Percentiles rank a stretch among this genome's conserved stretches.
Conservation (phyloP, 2,797 vertebrate species). For the Selene dorsalis region DNA sequence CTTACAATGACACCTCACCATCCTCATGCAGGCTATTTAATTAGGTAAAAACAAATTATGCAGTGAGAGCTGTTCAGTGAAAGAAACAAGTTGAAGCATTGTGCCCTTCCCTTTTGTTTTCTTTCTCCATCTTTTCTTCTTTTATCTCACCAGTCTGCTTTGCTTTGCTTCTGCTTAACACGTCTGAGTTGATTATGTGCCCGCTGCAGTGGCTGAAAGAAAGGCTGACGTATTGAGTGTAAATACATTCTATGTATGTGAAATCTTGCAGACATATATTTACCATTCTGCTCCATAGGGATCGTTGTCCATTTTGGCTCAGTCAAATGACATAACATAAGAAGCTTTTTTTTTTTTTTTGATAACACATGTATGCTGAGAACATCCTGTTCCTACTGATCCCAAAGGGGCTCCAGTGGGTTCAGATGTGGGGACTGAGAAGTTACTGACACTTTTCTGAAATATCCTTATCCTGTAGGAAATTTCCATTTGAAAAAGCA, state of each 20-base stretch:
- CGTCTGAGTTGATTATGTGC: slow-evolving; percentile 36
- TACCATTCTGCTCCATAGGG: slow-evolving; percentile 28
- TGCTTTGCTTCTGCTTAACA: slow-evolving; percentile 53
- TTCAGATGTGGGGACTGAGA: slow-evolving; percentile 41
- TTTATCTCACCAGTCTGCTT: slow-evolving; percentile 30
- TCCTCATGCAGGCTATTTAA: slow-evolving; percentile 52
- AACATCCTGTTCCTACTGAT: slow-evolving; percentile 60
- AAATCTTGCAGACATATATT: slow-evolving; percentile 24
- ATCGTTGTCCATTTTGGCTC: slow-evolving; percentile 56
- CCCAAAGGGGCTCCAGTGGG: slow-evolving; percentile 39
- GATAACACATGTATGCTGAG: slow-evolving; percentile 28
- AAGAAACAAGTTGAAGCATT: slow-evolving; percentile 47
- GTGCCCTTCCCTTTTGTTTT: slow-evolving; percentile 40
- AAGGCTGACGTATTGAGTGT: slow-evolving; percentile 19
- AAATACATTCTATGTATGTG: not conserved
- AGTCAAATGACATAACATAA: slow-evolving; percentile 35
- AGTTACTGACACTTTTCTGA: slow-evolving; percentile 41
- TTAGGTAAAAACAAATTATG: slow-evolving; percentile 67
- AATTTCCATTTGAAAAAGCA: slow-evolving; percentile 30
- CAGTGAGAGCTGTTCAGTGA: slow-evolving; percentile 41
- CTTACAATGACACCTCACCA: slow-evolving; percentile 62
- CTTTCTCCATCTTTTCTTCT: slow-evolving; percentile 2
- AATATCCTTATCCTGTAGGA: slow-evolving; percentile 50
- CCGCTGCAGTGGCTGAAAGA: slow-evolving; percentile 5
- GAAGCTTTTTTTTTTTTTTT: slow-evolving; percentile 43